phyloP scores from a whole-genome alignment of 2,888 invertebrate species.

The Agrochola circellaris region DNA sequence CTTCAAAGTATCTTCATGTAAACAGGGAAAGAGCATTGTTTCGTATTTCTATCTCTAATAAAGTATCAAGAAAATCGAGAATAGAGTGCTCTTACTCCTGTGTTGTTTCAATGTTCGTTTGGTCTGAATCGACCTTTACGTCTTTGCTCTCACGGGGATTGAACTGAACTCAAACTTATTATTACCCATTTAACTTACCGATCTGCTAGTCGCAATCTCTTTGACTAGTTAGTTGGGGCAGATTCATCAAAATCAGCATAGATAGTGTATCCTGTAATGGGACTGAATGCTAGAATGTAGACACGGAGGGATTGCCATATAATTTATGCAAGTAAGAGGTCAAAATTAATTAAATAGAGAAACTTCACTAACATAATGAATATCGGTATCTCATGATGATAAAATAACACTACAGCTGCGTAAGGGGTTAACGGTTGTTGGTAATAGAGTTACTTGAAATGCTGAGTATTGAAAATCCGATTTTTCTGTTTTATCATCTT shows the following conservation, averaged over 20 bases:
- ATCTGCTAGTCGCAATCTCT: conserved; percentile 23
- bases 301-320: background rate
- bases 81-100: background rate
- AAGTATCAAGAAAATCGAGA: background rate
- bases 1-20: background rate
- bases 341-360: no score
- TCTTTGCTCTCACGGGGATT: conserved; percentile 14
- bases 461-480: no score
- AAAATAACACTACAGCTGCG: no score
- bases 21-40: background rate
- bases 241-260: conserved; percentile 1
- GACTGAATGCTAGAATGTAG: background rate
- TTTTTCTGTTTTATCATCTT: no score
- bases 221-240: background rate
- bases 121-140: background rate
- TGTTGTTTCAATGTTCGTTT: background rate
- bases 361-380: no score
- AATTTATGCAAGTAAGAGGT: background rate
- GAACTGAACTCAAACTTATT: conserved; percentile 38
- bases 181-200: conserved; percentile 25
- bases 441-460: no score
- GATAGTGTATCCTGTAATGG: background rate
- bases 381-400: no score
- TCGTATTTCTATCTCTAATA: background rate
- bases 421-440: no score